Evolutionary conservation across 2,797 vertebrate species (phyloP).

Genomic region (Spheniscus humboldti): DNA sequence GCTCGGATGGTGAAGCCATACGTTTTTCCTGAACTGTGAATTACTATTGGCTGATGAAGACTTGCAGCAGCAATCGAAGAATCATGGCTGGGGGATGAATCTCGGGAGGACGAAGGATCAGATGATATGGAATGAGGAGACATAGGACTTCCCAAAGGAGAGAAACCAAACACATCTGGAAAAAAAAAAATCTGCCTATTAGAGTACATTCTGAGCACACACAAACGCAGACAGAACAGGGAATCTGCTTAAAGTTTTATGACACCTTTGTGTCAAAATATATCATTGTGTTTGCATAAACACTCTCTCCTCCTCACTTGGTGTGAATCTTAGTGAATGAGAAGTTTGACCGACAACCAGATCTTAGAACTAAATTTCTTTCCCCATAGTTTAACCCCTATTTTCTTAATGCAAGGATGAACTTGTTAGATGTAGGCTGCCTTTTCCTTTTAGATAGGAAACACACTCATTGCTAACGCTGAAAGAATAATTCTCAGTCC

Average conservation of each 20-base stretch:
- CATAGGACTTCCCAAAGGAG: conserved; percentile 89
- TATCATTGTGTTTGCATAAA: not conserved
- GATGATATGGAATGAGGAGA: conserved; percentile 92
- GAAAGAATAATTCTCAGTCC: not conserved
- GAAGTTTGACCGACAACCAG: not conserved
- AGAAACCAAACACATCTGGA: conserved; percentile 86
- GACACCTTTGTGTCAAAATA: not conserved
- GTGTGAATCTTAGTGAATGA: not conserved
- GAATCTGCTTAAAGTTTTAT: not conserved
- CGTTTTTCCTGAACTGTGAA: conserved; percentile 93
- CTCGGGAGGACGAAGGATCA: conserved; percentile 87
- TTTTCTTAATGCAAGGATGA: not conserved
- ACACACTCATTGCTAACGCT: not conserved
- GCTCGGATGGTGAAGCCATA: conserved; percentile 91
- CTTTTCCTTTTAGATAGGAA: not conserved
- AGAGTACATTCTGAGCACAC: not conserved
- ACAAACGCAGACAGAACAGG: not conserved
- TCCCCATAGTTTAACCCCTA: too few relatives aligned
- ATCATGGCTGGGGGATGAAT: conserved; percentile 90
- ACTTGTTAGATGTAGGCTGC: not conserved
- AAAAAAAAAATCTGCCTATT: not conserved
- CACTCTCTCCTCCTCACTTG: not conserved
- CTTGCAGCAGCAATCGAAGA: conserved; percentile 78
- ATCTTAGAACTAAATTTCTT: not conserved
- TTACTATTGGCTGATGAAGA: conserved; percentile 84